Evolutionary conservation across 2,113 vertebrate species (phyloP), one percentile per base, ranked within the genome.

Genomic region (Sprattus sprattus): DNA sequence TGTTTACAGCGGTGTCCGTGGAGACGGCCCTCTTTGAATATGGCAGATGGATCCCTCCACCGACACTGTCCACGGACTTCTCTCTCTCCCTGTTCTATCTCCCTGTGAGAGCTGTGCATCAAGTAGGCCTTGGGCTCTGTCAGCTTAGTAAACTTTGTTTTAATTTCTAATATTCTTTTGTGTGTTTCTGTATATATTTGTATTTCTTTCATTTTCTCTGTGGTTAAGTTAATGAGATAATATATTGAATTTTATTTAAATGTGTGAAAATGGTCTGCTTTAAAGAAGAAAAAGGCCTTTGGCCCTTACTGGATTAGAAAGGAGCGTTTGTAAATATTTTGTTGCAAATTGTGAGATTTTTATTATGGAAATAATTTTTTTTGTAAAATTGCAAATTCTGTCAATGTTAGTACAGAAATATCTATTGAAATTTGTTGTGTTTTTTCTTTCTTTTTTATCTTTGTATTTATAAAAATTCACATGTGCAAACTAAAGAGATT

Each of bases 171-270:
- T 67, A 11, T 86, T 54, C 13, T 84, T 83, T 39, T 89, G 11
- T 83, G 20, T 39, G 18, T 82, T 25, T 57, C 44, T 88, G 75
- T 84, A 82, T 87, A 82, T 89, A 86, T 89, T 81, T 90, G 84
- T 85, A 86, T 87, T 88, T 88, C 84, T 85, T 86, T 86, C 83
- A 50, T 85, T 3, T 81, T 67, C 81, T 80, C 22, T 32, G 44
- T 57, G 28, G 81, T 81, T 84, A 47, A 84, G 75, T 50, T 82
- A 45, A 75, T 87, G 82, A 49, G 57, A 85, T 89, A 86, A 89
- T 88, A 85, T 91, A 88, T 91, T 91, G 82, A 83, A 64, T 87
- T 91, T 91, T 89, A 89, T 91, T 91, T 89, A 89, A 86, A 86
- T 83, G n/a, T 57, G 71, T 39, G 25, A 78, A 78, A 39, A 32